Evolutionary conservation across 2,113 vertebrate genomes (phyloP).

Genomic region (Chauna torquata): DNA sequence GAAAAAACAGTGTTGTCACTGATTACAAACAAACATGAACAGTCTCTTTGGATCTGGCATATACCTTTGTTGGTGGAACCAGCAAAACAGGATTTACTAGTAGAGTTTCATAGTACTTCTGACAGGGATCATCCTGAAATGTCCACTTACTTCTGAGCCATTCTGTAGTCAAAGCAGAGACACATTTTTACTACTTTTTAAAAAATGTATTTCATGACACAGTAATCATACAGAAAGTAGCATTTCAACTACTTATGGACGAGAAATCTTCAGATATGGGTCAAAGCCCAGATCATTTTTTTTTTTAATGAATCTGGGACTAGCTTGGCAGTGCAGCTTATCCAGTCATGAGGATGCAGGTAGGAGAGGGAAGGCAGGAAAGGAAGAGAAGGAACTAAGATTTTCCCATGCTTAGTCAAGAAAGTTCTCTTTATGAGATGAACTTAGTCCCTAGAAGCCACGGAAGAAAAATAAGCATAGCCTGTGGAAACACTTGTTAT

Average conservation of each 20-base stretch:
- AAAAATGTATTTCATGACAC: not conserved
- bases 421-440: not conserved
- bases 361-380: not conserved
- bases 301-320: not conserved
- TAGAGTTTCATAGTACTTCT: slow-evolving; percentile 88
- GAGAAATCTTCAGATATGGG: not conserved
- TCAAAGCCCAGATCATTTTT: not conserved
- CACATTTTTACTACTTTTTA: not conserved
- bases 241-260: not conserved
- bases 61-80: slow-evolving; percentile 93
- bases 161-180: slow-evolving; percentile 76
- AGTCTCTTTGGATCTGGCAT: not conserved
- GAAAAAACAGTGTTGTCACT: not conserved
- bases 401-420: not conserved
- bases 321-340: not conserved
- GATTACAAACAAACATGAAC: not conserved
- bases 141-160: slow-evolving; percentile 85
- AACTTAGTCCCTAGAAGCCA: not conserved
- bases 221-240: not conserved
- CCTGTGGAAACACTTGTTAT: not conserved
- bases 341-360: not conserved
- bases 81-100: slow-evolving; percentile 88
- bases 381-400: not conserved
- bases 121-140: slow-evolving; percentile 89
- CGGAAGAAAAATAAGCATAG: not conserved